Evolutionary conservation across 2,797 vertebrate species (phyloP).

Genomic region (Harpagifer antarcticus): DNA sequence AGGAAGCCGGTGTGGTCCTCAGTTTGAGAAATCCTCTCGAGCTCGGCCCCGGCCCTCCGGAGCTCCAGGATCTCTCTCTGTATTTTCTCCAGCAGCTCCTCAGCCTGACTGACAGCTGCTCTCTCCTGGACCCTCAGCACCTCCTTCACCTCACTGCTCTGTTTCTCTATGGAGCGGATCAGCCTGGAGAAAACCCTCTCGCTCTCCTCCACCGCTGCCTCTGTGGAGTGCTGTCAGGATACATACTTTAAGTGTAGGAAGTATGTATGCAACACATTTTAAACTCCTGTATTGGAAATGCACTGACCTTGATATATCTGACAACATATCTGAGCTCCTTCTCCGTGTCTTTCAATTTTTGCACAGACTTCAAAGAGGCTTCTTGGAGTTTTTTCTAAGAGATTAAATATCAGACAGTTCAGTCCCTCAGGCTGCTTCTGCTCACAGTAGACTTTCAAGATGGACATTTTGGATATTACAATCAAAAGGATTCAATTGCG

Average conservation of each 20-base stretch:
- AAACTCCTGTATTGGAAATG: neutral
- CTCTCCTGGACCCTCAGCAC: slow-evolving; percentile 75
- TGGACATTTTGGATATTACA: slow-evolving; percentile 42
- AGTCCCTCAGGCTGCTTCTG: slow-evolving; percentile 5
- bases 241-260: neutral
- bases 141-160: slow-evolving; percentile 77
- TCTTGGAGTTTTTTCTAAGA: slow-evolving; percentile 82
- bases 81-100: slow-evolving; percentile 76
- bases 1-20: slow-evolving; percentile 82
- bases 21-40: slow-evolving; percentile 74
- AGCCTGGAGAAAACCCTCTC: slow-evolving; percentile 81
- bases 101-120: slow-evolving; percentile 68
- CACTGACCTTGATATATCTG: slow-evolving; percentile 81
- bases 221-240: slow-evolving; percentile 77
- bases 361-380: slow-evolving; percentile 73
- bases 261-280: neutral
- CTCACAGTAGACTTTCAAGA: slow-evolving; percentile 26
- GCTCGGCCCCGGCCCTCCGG: slow-evolving; percentile 62
- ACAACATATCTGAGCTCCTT: slow-evolving; percentile 80
- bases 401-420: slow-evolving; percentile 37
- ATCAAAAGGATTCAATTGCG: slow-evolving; percentile 29
- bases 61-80: slow-evolving; percentile 69
- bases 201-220: slow-evolving; percentile 80
- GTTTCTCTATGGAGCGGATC: slow-evolving; percentile 83
- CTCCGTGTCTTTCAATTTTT: slow-evolving; percentile 77